Evolutionary conservation across 2,888 invertebrate species (phyloP), one percentile per base, ranked within the genome.

Genomic region (Caenorhabditis sp.): DNA sequence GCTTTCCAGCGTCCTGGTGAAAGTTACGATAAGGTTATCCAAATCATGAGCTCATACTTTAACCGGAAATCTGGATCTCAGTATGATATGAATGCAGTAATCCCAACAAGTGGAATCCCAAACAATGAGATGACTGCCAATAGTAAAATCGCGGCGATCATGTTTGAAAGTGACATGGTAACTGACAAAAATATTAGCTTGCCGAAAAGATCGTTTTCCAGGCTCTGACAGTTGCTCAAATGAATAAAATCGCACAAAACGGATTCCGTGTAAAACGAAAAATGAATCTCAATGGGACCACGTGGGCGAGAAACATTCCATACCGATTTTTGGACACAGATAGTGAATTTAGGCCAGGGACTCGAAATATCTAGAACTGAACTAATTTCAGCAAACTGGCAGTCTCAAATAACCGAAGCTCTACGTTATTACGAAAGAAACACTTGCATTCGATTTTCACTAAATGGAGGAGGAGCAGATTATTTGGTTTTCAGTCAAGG

Each of bases 401-500:
- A 87, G 58, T 63, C 58, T 14, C 82, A 75, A 58, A 89, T 91
- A 26, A 84, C 86, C 28, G 76, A 85, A 35, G 89, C 89, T 1
- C 63, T 91, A 10, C 41, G 80, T 14, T 66, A 87, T 31, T 91
- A 89, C 86, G 85, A 89, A 58, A 54, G 81, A 24, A 83, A 89
- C 38, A 91, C 88, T 8, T 91, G 91, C 51, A 84, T 91, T 16
- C 80, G 91, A 16, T 91, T 91, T 74, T 47, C 41, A 2, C 72
- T 85, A 16, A 88, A 87, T 49, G 83, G 85, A 19, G 72, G 54
- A 12, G 81, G 77, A 7, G 22, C 51, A 1, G 89, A 89, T 69
- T 86, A 86, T 59, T 31, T 89, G 10, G 54, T 84, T 10, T 89
- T 89, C 22, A 85, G 64, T 41, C 80, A 72, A 74, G 87, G 87